Conservation (phyloP, 2,113 vertebrate genomes). For the Seriola rivoliana region DNA sequence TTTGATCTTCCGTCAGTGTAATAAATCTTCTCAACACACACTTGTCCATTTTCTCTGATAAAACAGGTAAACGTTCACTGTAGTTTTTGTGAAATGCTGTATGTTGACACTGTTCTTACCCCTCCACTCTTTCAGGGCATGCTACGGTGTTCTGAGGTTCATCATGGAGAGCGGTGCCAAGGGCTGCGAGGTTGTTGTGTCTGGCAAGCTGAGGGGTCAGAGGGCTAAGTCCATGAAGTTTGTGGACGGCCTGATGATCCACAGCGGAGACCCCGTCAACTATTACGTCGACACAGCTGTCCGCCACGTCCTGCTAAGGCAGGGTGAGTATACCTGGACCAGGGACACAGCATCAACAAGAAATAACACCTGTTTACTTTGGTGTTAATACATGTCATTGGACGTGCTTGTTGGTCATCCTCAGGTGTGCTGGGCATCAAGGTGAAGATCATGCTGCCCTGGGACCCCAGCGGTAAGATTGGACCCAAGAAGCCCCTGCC, state of each 20-base stretch:
- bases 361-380: too few species aligned
- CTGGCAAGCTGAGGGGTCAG: conserved; percentile 96
- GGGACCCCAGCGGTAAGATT: conserved; percentile 98
- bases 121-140: conserved; percentile 86
- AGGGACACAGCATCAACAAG: fast-evolving
- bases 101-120: not conserved
- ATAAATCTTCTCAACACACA: too few species aligned
- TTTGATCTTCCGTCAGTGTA: too few species aligned
- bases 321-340: conserved; percentile 87
- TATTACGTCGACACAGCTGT: conserved; percentile 98
- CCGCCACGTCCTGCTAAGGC: conserved; percentile 95
- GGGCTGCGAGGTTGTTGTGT: conserved; percentile 97
- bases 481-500: conserved; percentile 99
- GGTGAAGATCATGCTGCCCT: conserved; percentile 99
- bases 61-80: too few species aligned
- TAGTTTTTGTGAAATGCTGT: too few species aligned
- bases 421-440: conserved; percentile 98
- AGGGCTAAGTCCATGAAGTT: conserved; percentile 99
- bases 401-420: not conserved
- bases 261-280: conserved; percentile 98
- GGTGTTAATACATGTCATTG: not conserved
- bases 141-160: conserved; percentile 97
- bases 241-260: conserved; percentile 99
- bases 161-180: conserved; percentile 99
- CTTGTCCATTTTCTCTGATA: too few species aligned